Evolutionary conservation across 2,888 invertebrate species (phyloP), one percentile per base, ranked within the genome.

Genomic region (Protodeltote pygarga): DNA sequence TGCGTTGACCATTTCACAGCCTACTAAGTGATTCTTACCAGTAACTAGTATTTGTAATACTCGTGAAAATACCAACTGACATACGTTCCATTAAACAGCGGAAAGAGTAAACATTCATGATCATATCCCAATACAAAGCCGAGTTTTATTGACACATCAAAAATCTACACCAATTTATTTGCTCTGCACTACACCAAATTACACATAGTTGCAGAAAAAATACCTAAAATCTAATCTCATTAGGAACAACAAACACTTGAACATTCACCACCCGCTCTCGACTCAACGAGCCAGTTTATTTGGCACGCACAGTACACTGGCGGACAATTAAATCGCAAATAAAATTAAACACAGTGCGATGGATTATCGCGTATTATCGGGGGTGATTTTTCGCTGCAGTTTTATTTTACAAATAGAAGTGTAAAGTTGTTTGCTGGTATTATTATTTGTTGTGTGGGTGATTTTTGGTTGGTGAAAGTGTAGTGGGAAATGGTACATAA

Each of bases 271-370:
- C 55, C 57, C 51, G 49, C 63, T 52, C 59, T 57, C 65, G 38
- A 54, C 68, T 69, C 77, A 71, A 71, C 65, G 44, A 65, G 71
- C 66, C 73, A 71, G 76, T 76, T 74, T 81, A 81, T 82, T 80
- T 75, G 76, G 74, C 68, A 72, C 72, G 71, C 75, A 69, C 60
- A 73, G 69, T 69, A 72, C 66, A 71, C 71, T 71, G 71, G 66
- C 78, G 81, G 79, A 81, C 87, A 83, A 89, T 89, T 88, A 85
- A 85, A 80, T 85, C 82, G 74, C 75, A 85, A 84, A 90, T 88
- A 85, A 87, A 89, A 88, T 86, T 81, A 87, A 87, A 83, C 85
- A 82, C 70, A 58, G 62, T 69, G 72, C 69, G 60, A 54, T 58
- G 75, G 81, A 81, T 86, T 77, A 76, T 74, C 70, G 66, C 45